These are phyloP conservation scores for Lycia hirtaria DNA, from an alignment of 2,888 invertebrate species.

Conservation along the genomic window DNA sequence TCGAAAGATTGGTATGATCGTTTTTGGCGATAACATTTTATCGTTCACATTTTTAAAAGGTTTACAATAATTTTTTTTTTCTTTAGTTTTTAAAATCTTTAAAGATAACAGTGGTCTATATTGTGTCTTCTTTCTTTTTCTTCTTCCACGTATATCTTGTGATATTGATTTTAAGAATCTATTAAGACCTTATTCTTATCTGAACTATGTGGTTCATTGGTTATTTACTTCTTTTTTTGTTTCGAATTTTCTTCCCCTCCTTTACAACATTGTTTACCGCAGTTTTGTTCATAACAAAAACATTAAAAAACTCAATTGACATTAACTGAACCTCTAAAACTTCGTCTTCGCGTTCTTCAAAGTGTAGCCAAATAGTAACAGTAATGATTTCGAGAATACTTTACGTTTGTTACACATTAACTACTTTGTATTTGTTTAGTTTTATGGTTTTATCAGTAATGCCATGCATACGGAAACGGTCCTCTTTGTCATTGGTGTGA, in stretches of 20 bases:
- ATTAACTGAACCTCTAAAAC: neutral
- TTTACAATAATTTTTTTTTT: neutral
- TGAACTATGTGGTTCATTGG: no score
- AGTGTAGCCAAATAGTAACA: slow-evolving; percentile 7
- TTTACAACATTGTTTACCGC: neutral
- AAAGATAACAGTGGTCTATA: no score
- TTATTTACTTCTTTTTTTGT: neutral
- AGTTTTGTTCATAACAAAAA: neutral
- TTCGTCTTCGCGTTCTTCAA: slow-evolving; percentile 7
- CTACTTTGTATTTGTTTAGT: slow-evolving; percentile 27
- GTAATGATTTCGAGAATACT: slow-evolving; percentile 11
- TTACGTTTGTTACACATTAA: slow-evolving; percentile 21
- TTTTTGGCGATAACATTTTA: neutral
- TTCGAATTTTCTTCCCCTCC: neutral
- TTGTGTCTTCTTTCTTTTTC: no score
- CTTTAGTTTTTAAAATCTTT: neutral
- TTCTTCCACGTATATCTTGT: no score
- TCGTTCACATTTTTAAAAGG: neutral
- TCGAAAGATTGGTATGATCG: neutral
- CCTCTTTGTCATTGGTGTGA: slow-evolving; percentile 7
- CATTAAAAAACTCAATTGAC: neutral
- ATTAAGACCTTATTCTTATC: no score
- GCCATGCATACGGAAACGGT: slow-evolving; percentile 20
- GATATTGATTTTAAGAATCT: neutral
- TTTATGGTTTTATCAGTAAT: slow-evolving; percentile 30